Conservation (phyloP, 2,113 vertebrate species). For the Anolis sagrei region DNA sequence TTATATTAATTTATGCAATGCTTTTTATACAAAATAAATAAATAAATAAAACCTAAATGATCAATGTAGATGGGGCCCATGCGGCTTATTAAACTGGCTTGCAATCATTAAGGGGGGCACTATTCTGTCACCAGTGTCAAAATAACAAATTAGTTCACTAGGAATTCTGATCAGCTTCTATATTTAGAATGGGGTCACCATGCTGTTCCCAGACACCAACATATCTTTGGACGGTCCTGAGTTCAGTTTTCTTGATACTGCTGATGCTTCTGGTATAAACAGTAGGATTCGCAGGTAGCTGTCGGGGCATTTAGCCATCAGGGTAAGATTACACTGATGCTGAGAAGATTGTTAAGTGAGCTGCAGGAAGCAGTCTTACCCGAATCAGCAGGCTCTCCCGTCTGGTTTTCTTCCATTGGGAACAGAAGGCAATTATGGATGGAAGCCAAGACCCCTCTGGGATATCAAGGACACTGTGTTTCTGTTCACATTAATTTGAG, state of each 20-base stretch:
- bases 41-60: too few relatives aligned
- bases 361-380: neutral
- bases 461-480: neutral
- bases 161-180: too few relatives aligned
- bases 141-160: too few relatives aligned
- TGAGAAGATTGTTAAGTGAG: slow-evolving; percentile 8
- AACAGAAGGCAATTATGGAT: slow-evolving; percentile 16
- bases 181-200: too few relatives aligned
- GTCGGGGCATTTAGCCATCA: neutral
- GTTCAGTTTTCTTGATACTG: neutral
- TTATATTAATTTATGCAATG: too few relatives aligned
- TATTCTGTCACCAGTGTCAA: too few relatives aligned
- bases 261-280: neutral
- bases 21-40: too few relatives aligned
- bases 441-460: neutral
- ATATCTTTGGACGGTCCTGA: too few relatives aligned
- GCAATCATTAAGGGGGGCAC: too few relatives aligned
- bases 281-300: neutral
- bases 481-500: neutral
- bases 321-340: neutral
- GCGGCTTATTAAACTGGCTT: too few relatives aligned
- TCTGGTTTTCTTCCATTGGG: neutral
- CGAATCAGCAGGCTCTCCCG: neutral
- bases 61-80: too few relatives aligned
- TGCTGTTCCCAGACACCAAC: too few relatives aligned